phyloP scores from a whole-genome alignment of 2,113 vertebrate genomes.

The Progne subis region DNA sequence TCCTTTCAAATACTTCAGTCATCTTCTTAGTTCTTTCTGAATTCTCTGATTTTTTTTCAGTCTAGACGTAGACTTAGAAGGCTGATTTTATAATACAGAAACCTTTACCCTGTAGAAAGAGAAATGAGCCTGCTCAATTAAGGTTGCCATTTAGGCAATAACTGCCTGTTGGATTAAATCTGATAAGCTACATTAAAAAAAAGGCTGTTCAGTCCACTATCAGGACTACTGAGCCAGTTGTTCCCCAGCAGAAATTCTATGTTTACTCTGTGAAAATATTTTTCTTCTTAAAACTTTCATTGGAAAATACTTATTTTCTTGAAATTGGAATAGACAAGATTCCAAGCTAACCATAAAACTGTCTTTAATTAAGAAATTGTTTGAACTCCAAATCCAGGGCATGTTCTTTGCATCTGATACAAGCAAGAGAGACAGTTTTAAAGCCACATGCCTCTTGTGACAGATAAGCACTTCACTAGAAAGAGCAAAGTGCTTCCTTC shows the following conservation, averaged over 20 bases:
- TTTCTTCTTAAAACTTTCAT: neutral
- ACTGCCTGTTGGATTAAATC: neutral
- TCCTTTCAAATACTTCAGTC: neutral
- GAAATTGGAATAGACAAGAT: neutral
- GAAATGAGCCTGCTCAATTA: neutral
- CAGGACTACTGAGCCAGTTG: neutral
- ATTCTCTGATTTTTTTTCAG: neutral
- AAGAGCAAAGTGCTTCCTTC: conserved; percentile 59
- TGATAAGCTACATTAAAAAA: neutral
- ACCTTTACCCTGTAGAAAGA: neutral
- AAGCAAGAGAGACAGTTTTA: neutral
- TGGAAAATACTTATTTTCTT: neutral
- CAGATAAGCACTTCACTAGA: conserved; percentile 49
- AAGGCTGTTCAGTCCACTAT: neutral
- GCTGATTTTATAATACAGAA: neutral
- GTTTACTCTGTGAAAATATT: neutral
- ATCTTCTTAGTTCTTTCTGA: neutral
- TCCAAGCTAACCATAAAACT: neutral
- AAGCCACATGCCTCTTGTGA: neutral
- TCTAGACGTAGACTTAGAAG: neutral
- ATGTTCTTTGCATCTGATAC: neutral
- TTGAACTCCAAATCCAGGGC: neutral
- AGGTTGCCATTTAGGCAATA: neutral
- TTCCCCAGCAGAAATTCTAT: neutral
- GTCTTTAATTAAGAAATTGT: neutral